phyloP scores from a whole-genome alignment of 2,797 vertebrate species.

The Silurus lanzhouensis region DNA sequence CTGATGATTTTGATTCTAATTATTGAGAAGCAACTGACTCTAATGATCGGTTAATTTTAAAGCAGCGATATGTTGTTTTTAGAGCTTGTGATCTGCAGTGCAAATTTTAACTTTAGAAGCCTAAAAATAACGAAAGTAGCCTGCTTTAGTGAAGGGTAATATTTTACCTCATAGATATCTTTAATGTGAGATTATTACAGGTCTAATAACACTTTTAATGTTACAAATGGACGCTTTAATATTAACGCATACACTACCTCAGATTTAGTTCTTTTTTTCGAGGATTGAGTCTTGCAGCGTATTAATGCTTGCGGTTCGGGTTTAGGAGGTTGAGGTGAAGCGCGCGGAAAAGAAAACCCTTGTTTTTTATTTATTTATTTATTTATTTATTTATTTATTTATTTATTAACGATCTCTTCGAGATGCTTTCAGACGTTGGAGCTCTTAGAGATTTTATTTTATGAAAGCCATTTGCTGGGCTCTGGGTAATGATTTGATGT shows the following conservation, averaged over 20 bases:
- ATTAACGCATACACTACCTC: background rate
- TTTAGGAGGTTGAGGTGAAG: slow-evolving; percentile 23
- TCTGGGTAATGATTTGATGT: slow-evolving; percentile 27
- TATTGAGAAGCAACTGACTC: too few species aligned
- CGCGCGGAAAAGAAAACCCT: slow-evolving; percentile 1
- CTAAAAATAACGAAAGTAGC: background rate
- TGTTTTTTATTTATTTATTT: background rate
- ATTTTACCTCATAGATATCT: background rate
- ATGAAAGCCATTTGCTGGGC: slow-evolving; percentile 24
- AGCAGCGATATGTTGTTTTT: background rate
- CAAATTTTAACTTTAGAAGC: background rate
- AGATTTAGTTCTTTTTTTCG: too few species aligned
- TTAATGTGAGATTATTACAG: background rate
- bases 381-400: slow-evolving; percentile 25
- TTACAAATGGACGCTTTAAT: background rate
- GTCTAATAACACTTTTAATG: too few species aligned
- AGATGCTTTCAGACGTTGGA: slow-evolving; percentile 14
- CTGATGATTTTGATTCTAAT: too few species aligned
- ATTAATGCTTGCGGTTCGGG: background rate
- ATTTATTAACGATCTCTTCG: background rate
- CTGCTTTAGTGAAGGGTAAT: background rate
- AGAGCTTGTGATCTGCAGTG: background rate
- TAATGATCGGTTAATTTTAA: background rate
- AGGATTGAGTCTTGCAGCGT: background rate
- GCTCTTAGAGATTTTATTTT: slow-evolving; percentile 23